Evolutionary conservation across 2,113 vertebrate genomes (phyloP).

Genomic region (Oncorhynchus keta): DNA sequence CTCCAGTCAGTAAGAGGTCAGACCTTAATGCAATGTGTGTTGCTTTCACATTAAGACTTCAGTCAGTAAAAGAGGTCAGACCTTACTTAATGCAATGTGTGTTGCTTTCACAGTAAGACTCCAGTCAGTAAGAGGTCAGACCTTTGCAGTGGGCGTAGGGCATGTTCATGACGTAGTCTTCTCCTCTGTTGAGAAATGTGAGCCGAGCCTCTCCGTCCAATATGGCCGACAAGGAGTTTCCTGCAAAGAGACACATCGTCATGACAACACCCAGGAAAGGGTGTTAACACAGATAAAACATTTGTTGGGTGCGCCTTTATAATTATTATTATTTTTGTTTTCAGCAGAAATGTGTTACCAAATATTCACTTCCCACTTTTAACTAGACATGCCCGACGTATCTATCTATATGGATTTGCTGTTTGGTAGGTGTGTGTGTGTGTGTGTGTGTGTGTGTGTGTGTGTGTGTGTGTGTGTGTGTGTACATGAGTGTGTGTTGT

Average conservation of each 20-base stretch:
- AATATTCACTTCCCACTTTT: no score
- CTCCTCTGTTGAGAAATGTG: conserved; percentile 92
- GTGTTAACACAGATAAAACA: no score
- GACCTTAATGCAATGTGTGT: no score
- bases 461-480: background rate
- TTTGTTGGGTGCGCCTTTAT: no score
- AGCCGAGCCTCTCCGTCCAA: conserved; percentile 93
- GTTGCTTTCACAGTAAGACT: background rate
- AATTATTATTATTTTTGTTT: no score
- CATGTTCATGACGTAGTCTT: conserved; percentile 98
- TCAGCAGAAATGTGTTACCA: no score
- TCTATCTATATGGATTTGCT: background rate
- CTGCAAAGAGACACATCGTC: conserved; percentile 62
- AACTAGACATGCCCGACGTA: background rate
- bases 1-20: no score
- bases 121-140: conserved; percentile 48
- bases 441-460: background rate
- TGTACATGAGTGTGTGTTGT: conserved; percentile 26
- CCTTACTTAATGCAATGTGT: no score
- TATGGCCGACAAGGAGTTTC: conserved; percentile 96
- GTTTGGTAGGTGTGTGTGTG: background rate
- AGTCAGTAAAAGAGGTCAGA: no score
- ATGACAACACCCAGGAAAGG: background rate
- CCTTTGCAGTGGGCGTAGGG: conserved; percentile 99
- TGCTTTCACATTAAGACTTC: no score